These are phyloP conservation scores for Adineta ricciae DNA, from an alignment of 2,888 invertebrate genomes.

Conservation along the genomic window DNA sequence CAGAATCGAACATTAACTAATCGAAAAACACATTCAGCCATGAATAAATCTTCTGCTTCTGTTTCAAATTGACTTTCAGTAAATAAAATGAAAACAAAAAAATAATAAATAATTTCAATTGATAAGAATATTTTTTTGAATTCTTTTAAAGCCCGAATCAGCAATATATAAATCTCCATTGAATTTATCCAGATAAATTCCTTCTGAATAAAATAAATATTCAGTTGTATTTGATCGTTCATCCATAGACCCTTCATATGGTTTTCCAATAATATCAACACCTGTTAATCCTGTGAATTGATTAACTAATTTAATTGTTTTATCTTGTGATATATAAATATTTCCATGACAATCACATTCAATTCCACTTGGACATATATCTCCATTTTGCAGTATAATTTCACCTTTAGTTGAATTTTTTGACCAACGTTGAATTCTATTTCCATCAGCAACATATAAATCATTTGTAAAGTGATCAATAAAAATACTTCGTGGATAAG, in stretches of 20 bases:
- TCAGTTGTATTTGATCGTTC: background rate
- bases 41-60: too few relatives aligned
- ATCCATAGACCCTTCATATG: background rate
- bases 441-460: background rate
- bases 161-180: background rate
- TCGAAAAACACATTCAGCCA: too few relatives aligned
- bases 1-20: too few relatives aligned
- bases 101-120: background rate
- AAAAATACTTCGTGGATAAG: background rate
- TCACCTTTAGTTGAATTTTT: background rate
- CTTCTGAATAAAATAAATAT: background rate
- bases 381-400: background rate
- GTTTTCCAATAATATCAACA: background rate
- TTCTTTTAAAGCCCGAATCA: background rate
- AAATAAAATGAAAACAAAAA: too few relatives aligned
- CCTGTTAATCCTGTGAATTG: background rate
- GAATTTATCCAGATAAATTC: background rate
- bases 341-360: background rate
- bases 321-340: background rate
- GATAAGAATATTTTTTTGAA: background rate
- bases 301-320: background rate
- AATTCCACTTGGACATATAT: background rate
- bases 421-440: background rate
- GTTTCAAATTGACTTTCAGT: too few relatives aligned
- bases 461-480: background rate